Percentiles rank a stretch among this genome's conserved stretches.
Conservation (phyloP, 2,888 invertebrate genomes). For the Amaurobius ferox region DNA sequence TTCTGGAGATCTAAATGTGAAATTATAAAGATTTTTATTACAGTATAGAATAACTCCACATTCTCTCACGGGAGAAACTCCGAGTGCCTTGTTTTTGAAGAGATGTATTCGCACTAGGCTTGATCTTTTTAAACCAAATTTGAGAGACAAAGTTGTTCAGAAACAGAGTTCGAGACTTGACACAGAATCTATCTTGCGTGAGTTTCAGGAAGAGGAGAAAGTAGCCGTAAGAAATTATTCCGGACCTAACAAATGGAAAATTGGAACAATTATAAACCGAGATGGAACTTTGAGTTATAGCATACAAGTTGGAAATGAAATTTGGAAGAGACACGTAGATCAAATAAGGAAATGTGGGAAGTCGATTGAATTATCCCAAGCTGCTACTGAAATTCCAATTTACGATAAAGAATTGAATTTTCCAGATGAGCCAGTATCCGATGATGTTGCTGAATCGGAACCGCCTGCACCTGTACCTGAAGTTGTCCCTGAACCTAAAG, state of each 20-base stretch:
- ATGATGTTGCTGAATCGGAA: constrained; percentile 47
- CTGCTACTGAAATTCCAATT: constrained; percentile 47
- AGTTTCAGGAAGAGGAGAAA: constrained; percentile 49
- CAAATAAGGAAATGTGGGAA: constrained; percentile 49
- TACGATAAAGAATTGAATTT: constrained; percentile 47
- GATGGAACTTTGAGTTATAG: constrained; percentile 10
- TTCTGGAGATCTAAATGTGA: constrained; percentile 54
- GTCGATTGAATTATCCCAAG: constrained; percentile 47
- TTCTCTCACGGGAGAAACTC: constrained; percentile 52
- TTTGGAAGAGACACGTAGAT: constrained; percentile 48
- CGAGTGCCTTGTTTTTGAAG: constrained; percentile 50
- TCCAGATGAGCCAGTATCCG: constrained; percentile 48
- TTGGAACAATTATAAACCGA: constrained; percentile 39
- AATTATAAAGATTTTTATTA: constrained; percentile 53
- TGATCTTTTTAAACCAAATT: constrained; percentile 40
- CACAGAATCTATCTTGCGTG: constrained; percentile 45
- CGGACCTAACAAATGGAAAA: constrained; percentile 46
- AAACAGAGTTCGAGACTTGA: constrained; percentile 50
- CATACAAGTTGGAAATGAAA: constrained; percentile 44
- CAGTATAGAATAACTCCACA: constrained; percentile 53
- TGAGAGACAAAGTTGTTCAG: constrained; percentile 39
- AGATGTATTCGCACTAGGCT: constrained; percentile 37
- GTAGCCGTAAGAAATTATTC: constrained; percentile 45
- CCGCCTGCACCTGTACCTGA: constrained; percentile 46
- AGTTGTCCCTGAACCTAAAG: constrained; percentile 1